Base-by-base conservation (phyloP, 2,888 invertebrate genomes). In the Tetranychus truncatus region DNA sequence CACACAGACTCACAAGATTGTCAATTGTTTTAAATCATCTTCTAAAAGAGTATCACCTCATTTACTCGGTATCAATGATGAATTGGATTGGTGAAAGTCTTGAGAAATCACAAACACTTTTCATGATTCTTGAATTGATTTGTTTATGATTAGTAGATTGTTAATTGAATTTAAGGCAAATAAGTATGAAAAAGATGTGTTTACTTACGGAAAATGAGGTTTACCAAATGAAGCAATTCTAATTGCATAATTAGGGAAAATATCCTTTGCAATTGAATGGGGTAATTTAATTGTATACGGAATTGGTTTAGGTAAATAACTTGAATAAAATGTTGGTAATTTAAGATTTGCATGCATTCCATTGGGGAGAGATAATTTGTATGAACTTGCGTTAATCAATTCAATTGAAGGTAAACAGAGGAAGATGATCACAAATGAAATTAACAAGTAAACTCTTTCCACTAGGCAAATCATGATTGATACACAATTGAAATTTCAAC, bases 211-310 rank as follows among this genome's bases (percentile, higher is more conserved):
- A 15, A 15, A 55, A 55, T 55, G 55, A 55, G 55, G 55, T 55
- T 55, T 55, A 15, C 55, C 55, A 55, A 55, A 55, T 55, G 55
- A 55, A 55, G 55, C 55, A 15, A 55, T 15, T 55, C 55, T 55
- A 55, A 55, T 55, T 55, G 55, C 55, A 55, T 55, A 55, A 55
- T 55, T 55, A 55, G 55, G 55, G 55, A 55, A 55, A 55, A 55
- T 55, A 15, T 55, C 15, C 15, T 15, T 55, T 15, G 55, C 55
- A 55, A 55, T 55, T 15, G 55, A 55, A 55, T 55, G 55, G 15
- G 55, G 55, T 55, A 55, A 55, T 55, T 55, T 55, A 55, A 55
- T 55, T 55, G 9, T 55, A 55, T 55, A 55, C 55, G 55, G 55
- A 55, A 55, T 55, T 55, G 55, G 55, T 15, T 55, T 15, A 55